Conservation (phyloP, 1,140 invertebrate genomes). For the Drosophila ercepeae region DNA sequence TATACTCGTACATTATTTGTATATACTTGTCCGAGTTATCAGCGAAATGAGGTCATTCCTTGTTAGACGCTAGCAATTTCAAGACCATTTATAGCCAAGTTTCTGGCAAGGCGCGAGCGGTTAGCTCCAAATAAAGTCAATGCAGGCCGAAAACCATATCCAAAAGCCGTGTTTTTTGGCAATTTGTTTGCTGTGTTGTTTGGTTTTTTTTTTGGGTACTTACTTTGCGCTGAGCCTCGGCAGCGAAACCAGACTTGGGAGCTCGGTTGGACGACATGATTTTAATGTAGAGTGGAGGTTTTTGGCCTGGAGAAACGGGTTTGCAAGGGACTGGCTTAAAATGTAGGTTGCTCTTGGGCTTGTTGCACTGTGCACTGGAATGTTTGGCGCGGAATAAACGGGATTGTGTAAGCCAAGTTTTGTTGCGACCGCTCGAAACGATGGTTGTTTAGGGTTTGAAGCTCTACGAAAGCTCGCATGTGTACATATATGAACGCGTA, state of each 20-base stretch:
- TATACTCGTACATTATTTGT: too few species aligned
- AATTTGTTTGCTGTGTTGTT: conserved; percentile 61
- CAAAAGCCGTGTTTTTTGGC: conserved; percentile 46
- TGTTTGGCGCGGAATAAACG: conserved; percentile 25
- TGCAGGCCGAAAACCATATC: conserved; percentile 45
- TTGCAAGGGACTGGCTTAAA: conserved; percentile 70
- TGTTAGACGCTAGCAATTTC: conserved; percentile 47
- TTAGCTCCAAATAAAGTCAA: conserved; percentile 72
- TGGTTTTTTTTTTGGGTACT: conserved; percentile 72
- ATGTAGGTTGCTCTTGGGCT: conserved; percentile 51
- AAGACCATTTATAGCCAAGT: conserved; percentile 67
- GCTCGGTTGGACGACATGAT: conserved; percentile 94
- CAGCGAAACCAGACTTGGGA: conserved; percentile 96
- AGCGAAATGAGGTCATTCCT: conserved; percentile 73
- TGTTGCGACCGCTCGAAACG: conserved; percentile 50
- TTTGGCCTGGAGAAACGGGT: conserved; percentile 70
- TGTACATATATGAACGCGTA: neutral
- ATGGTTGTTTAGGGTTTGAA: conserved; percentile 56
- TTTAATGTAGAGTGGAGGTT: conserved; percentile 4
- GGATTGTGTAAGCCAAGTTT: conserved; percentile 23
- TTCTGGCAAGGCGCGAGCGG: conserved; percentile 40
- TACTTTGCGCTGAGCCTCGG: conserved; percentile 96
- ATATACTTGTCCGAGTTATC: conserved; percentile 40
- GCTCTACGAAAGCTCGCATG: neutral
- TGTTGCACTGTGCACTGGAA: conserved; percentile 26